Percentiles rank a stretch among this genome's conserved stretches.
Evolutionary conservation across 1,140 invertebrate genomes (phyloP).

Genomic region (Cydia strobilella): DNA sequence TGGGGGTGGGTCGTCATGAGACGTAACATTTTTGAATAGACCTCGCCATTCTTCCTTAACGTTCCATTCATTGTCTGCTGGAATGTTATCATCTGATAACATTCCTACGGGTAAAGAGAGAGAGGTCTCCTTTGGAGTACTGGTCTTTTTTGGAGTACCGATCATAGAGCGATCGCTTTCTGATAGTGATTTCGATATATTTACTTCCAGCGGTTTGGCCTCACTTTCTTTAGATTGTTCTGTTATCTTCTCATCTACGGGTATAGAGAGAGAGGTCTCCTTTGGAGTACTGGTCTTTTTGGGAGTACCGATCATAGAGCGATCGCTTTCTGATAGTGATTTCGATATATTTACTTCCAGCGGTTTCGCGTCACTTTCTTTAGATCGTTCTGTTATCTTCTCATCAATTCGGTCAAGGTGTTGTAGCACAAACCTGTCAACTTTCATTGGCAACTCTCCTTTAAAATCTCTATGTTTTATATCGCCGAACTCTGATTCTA

Average conservation of each 20-base stretch:
- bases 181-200: too few relatives aligned
- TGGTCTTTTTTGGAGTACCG: too few relatives aligned
- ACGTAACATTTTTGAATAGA: not conserved
- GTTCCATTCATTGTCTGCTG: slow-evolving; percentile 33
- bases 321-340: too few relatives aligned
- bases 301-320: too few relatives aligned
- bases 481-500: slow-evolving; percentile 35
- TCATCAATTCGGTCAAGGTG: slow-evolving; percentile 35
- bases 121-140: too few relatives aligned
- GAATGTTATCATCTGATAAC: slow-evolving; percentile 31
- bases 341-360: too few relatives aligned
- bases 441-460: slow-evolving; percentile 36
- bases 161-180: too few relatives aligned
- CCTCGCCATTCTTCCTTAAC: slow-evolving; percentile 34
- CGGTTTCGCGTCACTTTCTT: not conserved
- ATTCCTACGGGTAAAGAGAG: not conserved
- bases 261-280: too few relatives aligned
- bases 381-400: slow-evolving; percentile 35
- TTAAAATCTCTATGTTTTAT: slow-evolving; percentile 35
- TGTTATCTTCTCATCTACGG: too few relatives aligned
- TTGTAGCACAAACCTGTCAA: slow-evolving; percentile 36
- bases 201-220: too few relatives aligned
- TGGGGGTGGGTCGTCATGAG: not conserved
- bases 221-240: too few relatives aligned
- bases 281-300: too few relatives aligned